Evolutionary conservation across 1,140 invertebrate species (phyloP), one percentile per base, ranked within the genome.

Genomic region (Orchestia grillus): DNA sequence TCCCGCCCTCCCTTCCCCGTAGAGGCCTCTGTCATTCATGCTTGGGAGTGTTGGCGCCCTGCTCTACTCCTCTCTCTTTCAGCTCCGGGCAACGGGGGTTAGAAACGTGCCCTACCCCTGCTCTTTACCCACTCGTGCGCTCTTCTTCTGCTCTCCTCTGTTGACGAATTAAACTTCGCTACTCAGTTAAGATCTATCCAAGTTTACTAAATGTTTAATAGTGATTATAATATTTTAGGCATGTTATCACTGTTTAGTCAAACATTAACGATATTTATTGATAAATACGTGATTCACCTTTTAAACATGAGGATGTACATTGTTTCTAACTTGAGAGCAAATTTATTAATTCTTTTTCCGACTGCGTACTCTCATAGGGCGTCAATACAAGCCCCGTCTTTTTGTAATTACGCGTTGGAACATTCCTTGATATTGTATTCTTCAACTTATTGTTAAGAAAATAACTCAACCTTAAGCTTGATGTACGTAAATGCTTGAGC

Each of bases 31-130:
- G 88, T 90, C 88, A 90, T 90, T 90, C 88, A 90, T 90, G 88
- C 28, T 41, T 42, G 42, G 88, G 41, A 16, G 62, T 77, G 62
- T 77, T 77, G 62, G 62, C 62, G 62, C 62, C 62, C 62, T 77
- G 62, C 62, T 77, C 43, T 90, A 90, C 88, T 90, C 88, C 43
- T 41, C 88, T 41, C 88, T 90, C 88, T 42, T 44, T 90, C 43
- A 11, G 88, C 88, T 42, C 88, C 88, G 28, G 43, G 88, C 41
- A 90, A 90, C 43, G 88, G 88, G 41, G 88, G 41, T 44, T 8
- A 90, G 43, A 42, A 90, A 42, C 88, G 88, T 90, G 41, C 88
- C 88, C n/a, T 41, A 36, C 88, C 47, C 41, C 88, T 42, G 88
- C 88, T 90, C 88, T 90, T 90, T 90, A 90, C n/a, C 88, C n/a